These are phyloP conservation scores for Pterocles orientalis DNA, from an alignment of 2,113 vertebrate genomes.

Conservation along the genomic window DNA sequence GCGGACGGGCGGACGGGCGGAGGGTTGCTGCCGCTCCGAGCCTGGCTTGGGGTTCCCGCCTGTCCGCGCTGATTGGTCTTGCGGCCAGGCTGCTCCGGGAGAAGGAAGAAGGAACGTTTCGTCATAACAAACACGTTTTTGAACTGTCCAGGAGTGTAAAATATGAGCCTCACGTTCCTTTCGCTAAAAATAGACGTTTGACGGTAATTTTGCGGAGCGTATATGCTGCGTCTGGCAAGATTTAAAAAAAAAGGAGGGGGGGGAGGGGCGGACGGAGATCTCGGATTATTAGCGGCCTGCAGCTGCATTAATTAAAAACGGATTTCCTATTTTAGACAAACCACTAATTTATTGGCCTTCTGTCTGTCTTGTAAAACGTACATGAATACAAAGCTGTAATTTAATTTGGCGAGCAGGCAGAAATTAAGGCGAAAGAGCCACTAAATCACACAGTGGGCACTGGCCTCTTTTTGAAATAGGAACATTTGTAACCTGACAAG, in stretches of 20 bases:
- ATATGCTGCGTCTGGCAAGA: background rate
- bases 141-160: background rate
- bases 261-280: background rate
- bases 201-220: background rate
- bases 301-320: background rate
- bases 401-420: background rate
- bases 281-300: background rate
- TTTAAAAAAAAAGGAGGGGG: rapidly evolving
- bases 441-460: background rate
- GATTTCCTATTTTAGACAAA: constrained; percentile 24
- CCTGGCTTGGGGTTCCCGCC: background rate
- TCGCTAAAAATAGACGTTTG: background rate
- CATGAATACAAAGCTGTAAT: background rate
- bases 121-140: background rate
- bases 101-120: background rate
- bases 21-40: constrained; percentile 4
- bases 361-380: constrained; percentile 15
- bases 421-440: background rate
- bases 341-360: constrained; percentile 1
- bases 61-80: background rate
- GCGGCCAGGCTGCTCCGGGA: background rate
- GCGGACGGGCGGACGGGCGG: background rate
- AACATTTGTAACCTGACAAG: background rate
- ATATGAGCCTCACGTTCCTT: background rate
- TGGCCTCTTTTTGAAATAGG: background rate